Evolutionary conservation across 2,888 invertebrate species (phyloP), one percentile per base, ranked within the genome.

Genomic region (Argyra leucocephala): DNA sequence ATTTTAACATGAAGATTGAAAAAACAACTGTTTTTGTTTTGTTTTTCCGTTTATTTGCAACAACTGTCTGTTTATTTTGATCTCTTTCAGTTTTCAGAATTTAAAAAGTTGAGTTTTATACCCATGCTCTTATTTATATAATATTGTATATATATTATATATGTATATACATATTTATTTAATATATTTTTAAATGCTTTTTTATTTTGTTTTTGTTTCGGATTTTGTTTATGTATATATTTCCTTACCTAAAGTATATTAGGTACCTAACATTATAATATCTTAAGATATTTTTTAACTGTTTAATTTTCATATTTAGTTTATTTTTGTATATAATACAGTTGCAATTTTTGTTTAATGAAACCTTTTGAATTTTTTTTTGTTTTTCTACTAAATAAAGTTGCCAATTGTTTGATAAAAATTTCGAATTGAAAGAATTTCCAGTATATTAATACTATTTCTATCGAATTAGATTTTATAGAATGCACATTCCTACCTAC

Each of bases 11-110:
- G 12, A 18, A 18, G 9, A n/a, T n/a, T n/a, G n/a, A n/a, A n/a
- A 7, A 31, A 5, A 7, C 10, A 31, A 31, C 6, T 31, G 10
- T 18, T 18, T 5, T 18, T 48, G 48, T 48, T 48, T 15, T 18
- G 12, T 1, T 48, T 48, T 15, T 18, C 5, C 48, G 15, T 48
- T 48, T 48, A 48, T 48, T 48, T 48, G n/a, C 48, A 31, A 48
- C 48, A 48, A 48, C 15, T 48, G 48, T n/a, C 48, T 48, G 48
- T 48, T 48, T 48, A 48, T 48, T 48, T 48, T 48, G 48, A 48
- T 48, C 48, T 18, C 48, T 48, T 15, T 18, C 3, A 48, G 48
- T 48, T 48, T 48, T 48, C 12, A 48, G 48, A 48, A 15, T 48
- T 48, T 48, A 18, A 18, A 48, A 5, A 18, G 48, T n/a, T 48